Conservation (phyloP, 2,888 invertebrate species). For the Lepidocyrtinus sp. region DNA sequence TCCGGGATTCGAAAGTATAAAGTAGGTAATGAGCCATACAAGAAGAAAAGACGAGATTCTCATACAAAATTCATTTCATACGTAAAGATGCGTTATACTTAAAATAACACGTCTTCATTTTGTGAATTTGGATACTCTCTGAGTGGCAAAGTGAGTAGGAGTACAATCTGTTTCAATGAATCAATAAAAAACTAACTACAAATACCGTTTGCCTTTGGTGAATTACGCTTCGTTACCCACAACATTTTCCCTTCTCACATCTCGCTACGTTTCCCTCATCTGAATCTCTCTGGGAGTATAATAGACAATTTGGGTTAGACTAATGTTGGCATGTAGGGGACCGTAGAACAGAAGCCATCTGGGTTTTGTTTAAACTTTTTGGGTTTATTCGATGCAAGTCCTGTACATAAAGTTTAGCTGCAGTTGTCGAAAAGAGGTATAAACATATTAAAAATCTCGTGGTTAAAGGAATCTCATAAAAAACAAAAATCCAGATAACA, state of each 20-base stretch:
- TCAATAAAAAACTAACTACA: conserved; percentile 13
- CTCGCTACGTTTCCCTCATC: conserved; percentile 12
- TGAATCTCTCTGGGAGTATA: conserved; percentile 10
- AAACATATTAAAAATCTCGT: not conserved
- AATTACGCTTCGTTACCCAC: conserved; percentile 18
- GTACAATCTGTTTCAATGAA: conserved; percentile 6
- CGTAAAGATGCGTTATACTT: not conserved
- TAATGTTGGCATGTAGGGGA: conserved; percentile 15
- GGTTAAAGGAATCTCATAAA: not conserved
- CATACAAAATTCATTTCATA: conserved; percentile 11
- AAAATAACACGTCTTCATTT: not conserved
- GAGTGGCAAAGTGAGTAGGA: too few species aligned
- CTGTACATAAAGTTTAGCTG: not conserved
- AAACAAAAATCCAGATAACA: conserved; percentile 7
- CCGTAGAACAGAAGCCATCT: conserved; percentile 10
- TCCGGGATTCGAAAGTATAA: not conserved
- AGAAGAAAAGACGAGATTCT: conserved; percentile 11
- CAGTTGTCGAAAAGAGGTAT: not conserved
- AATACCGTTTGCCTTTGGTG: conserved; percentile 13
- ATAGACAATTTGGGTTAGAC: conserved; percentile 18
- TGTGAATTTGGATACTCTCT: not conserved
- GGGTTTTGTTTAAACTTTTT: conserved; percentile 5
- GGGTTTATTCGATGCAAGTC: not conserved
- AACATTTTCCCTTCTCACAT: conserved; percentile 12
- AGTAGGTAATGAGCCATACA: conserved; percentile 9